Conservation (phyloP, 2,797 vertebrate genomes). For the Cryptoblepharus egeriae region DNA sequence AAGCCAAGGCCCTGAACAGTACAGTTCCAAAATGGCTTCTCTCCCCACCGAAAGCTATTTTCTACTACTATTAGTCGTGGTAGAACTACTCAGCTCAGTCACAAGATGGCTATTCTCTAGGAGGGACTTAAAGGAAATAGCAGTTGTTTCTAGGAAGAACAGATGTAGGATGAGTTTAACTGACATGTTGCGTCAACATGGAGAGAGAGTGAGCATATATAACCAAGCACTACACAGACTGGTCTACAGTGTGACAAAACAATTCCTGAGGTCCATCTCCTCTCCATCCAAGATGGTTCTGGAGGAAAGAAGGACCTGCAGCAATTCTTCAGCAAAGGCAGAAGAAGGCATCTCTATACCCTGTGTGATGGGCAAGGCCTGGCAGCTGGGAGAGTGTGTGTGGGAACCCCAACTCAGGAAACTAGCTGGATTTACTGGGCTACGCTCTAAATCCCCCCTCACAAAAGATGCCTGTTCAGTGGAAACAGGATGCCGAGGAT, state of each 20-base stretch:
- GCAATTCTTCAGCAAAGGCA: not conserved
- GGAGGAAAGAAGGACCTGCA: not conserved
- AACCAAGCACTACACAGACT: not conserved
- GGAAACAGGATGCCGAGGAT: constrained; percentile 70
- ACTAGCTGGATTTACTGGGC: constrained; percentile 74
- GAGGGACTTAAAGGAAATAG: not conserved
- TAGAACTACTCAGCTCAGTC: no score
- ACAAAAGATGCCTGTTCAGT: constrained; percentile 75
- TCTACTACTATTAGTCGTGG: no score
- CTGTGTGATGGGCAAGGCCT: not conserved
- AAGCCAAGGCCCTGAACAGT: not conserved
- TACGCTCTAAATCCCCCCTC: constrained; percentile 72
- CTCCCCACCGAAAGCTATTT: not conserved
- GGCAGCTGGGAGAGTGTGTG: constrained; percentile 39
- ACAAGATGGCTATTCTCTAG: no score
- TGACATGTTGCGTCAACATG: not conserved
- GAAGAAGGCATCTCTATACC: constrained; percentile 9
- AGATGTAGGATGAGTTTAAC: constrained; percentile 20
- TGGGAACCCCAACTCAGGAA: constrained; percentile 75
- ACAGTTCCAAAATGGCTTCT: constrained; percentile 5
- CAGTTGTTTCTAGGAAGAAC: constrained; percentile 15
- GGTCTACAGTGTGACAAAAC: not conserved
- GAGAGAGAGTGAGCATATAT: not conserved
- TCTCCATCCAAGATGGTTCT: not conserved
- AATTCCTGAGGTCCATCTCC: not conserved